Evolutionary conservation across 2,888 invertebrate species (phyloP), one percentile per base, ranked within the genome.

Genomic region (Tholera decimalis): DNA sequence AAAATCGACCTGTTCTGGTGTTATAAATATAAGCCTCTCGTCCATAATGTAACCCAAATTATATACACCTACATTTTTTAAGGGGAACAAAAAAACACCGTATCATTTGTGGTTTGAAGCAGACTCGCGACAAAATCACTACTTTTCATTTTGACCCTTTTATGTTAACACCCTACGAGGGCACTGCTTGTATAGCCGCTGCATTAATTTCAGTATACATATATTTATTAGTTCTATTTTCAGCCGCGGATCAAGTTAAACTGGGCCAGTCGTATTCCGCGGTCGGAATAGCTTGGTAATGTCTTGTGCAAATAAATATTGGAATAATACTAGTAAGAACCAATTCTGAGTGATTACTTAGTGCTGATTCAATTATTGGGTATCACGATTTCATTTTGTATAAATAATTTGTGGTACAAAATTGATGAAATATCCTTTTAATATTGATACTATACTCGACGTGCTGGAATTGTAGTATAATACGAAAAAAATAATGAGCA

Each of bases 261-360:
- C 30, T 39, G 26, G 53, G 1, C 1, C 0, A 0, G 0, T 33
- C 13, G 2, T 0, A 1, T 20, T 18, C 13, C 7, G 9, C 26
- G 33, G 47, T 44, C 30, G 26, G 28, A 7, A 13, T 1, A 47
- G 11, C 20, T 11, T 35, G 24, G 4, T 46, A 56, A 67, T 67
- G 2, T 3, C 24, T 33, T 50, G 15, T 59, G 3, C 7, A 59
- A 68, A 59, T 54, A 49, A 18, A 15, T 43, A 13, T 47, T 24
- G 9, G 24, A 46, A 5, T 35, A 1, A 22, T 37, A 43, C 53
- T 50, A 43, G 60, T 69, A 22, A 8, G 8, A 60, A 54, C 68
- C 15, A 39, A 57, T 54, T 54, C 8, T 46, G n/a, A 18, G 18
- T n/a, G 28, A 59, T 9, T 55, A 56, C 20, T 24, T 39, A 37